phyloP scores from a whole-genome alignment of 2,888 invertebrate genomes.

The Hypena proboscidalis region DNA sequence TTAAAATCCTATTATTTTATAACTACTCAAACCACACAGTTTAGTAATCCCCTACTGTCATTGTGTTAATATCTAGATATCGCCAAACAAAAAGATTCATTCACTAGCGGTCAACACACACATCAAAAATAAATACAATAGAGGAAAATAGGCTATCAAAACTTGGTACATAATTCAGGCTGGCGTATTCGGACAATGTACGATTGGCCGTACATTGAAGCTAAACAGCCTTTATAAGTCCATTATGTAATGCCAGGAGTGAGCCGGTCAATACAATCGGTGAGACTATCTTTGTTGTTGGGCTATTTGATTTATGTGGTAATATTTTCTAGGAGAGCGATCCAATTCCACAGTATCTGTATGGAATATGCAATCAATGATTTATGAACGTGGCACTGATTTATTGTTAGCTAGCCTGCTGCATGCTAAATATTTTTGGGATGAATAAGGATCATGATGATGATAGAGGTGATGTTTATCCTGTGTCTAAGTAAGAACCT shows the following conservation, averaged over 20 bases:
- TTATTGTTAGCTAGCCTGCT: constrained; percentile 15
- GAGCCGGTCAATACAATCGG: constrained; percentile 59
- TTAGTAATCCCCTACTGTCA: not conserved
- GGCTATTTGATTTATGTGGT: constrained; percentile 64
- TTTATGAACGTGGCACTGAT: constrained; percentile 50
- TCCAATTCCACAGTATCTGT: constrained; percentile 51
- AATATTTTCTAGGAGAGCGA: constrained; percentile 59
- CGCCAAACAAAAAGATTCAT: constrained; percentile 25
- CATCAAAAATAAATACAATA: constrained; percentile 55
- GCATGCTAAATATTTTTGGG: too few species aligned
- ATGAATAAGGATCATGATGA: too few species aligned
- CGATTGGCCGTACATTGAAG: constrained; percentile 58
- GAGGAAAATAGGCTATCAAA: constrained; percentile 60
- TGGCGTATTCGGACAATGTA: constrained; percentile 50
- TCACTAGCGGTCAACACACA: constrained; percentile 27
- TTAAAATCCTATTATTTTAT: too few species aligned
- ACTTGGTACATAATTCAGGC: constrained; percentile 66
- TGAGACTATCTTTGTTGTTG: constrained; percentile 56
- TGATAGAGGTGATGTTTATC: too few species aligned
- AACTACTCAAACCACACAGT: too few species aligned
- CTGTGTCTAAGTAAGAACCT: too few species aligned
- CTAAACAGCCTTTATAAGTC: constrained; percentile 69
- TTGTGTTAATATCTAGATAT: constrained; percentile 25
- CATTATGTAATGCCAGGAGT: constrained; percentile 64
- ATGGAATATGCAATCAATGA: constrained; percentile 58